A percentile compares a stretch with the other conserved stretches of the same genome.
Conservation (phyloP, 2,113 vertebrate genomes). For the Gavia stellata region DNA sequence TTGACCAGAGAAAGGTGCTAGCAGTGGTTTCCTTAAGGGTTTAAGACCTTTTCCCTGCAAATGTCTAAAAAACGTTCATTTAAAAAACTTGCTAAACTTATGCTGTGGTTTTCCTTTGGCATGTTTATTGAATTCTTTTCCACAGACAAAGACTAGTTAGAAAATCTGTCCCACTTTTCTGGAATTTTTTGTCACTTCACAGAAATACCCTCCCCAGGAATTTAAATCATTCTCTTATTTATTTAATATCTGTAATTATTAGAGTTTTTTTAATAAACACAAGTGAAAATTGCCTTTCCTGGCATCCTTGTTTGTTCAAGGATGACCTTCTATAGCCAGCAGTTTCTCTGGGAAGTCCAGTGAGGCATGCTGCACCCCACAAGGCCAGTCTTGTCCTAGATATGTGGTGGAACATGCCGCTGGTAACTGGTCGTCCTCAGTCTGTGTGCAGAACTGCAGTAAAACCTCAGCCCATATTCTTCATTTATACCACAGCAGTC, state of each 20-base stretch:
- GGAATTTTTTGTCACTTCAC: neutral
- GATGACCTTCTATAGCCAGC: neutral
- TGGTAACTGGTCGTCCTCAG: neutral
- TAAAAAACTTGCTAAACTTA: neutral
- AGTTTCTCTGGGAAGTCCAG: neutral
- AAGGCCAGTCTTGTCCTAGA: neutral
- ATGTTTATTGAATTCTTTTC: neutral
- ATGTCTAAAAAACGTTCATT: neutral
- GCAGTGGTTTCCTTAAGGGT: neutral
- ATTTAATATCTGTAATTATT: neutral
- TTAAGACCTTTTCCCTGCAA: neutral
- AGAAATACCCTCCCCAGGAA: neutral
- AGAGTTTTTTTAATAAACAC: neutral
- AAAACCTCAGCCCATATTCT: neutral
- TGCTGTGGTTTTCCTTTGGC: neutral
- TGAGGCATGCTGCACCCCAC: neutral
- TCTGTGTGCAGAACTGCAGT: neutral
- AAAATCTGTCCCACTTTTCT: neutral
- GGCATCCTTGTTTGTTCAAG: neutral
- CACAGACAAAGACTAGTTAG: neutral
- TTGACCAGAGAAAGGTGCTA: neutral
- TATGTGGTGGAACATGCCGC: fast-evolving
- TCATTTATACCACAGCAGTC: neutral
- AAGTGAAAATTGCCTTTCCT: neutral
- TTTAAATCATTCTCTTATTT: neutral